These are phyloP conservation scores for Aphelocoma coerulescens DNA, from an alignment of 2,113 vertebrate genomes.

Conservation along the genomic window DNA sequence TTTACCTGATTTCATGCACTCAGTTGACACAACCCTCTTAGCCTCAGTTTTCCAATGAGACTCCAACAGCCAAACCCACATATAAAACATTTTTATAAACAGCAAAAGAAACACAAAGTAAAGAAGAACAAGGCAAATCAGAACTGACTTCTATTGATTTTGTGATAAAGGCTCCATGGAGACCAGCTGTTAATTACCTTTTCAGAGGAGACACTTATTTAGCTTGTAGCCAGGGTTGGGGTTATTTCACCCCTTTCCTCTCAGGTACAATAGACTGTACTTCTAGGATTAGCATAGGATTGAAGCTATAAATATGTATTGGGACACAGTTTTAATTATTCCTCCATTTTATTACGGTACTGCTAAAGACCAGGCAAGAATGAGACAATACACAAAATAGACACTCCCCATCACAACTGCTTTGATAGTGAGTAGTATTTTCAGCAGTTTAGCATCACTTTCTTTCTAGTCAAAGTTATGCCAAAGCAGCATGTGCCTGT, in stretches of 20 bases:
- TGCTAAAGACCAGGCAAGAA: neutral
- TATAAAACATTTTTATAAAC: slow-evolving; percentile 33
- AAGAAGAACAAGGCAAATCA: slow-evolving; percentile 23
- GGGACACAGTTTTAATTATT: neutral
- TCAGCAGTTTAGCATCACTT: neutral
- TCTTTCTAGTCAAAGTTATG: neutral
- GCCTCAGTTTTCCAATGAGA: neutral
- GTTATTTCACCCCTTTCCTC: neutral
- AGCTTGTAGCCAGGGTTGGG: neutral
- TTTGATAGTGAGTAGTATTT: neutral
- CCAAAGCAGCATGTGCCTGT: neutral
- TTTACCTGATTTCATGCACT: neutral
- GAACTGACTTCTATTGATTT: slow-evolving; percentile 49
- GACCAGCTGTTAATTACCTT: slow-evolving; percentile 44
- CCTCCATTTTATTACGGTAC: neutral
- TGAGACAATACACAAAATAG: neutral
- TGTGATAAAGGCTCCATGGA: slow-evolving; percentile 51
- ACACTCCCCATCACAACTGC: neutral
- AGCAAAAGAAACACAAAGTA: neutral
- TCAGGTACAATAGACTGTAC: neutral
- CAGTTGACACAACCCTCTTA: neutral
- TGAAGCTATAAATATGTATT: neutral
- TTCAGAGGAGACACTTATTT: slow-evolving; percentile 8
- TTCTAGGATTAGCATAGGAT: neutral
- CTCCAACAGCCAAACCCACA: neutral